Evolutionary conservation across 2,888 invertebrate genomes (phyloP).

Genomic region (Orthonychiurus folsomi): DNA sequence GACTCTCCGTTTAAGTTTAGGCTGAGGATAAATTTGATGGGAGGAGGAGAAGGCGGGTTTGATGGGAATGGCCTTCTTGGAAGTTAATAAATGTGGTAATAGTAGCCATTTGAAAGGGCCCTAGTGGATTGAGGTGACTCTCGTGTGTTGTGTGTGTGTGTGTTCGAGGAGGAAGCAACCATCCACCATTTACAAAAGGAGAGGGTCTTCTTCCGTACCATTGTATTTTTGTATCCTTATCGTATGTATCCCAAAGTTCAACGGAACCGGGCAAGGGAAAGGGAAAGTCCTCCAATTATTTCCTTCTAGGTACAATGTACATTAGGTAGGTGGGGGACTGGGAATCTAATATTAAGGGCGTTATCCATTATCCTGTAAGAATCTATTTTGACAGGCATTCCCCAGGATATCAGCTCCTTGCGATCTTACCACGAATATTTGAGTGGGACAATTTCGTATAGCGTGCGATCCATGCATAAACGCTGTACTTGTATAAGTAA

Average conservation of each 20-base stretch:
- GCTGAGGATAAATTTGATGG: constrained; percentile 14
- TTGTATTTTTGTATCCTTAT: neutral
- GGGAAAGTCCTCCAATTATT: no score
- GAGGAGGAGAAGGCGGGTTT: constrained; percentile 11
- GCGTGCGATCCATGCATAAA: no score
- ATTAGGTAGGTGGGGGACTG: no score
- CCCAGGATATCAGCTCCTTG: no score
- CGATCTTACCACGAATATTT: no score
- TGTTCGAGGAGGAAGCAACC: neutral
- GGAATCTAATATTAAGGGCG: no score
- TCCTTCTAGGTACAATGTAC: no score
- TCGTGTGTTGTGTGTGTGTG: no score
- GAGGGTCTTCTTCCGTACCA: neutral
- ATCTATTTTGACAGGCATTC: no score
- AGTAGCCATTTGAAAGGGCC: constrained; percentile 29
- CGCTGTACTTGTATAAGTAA: no score
- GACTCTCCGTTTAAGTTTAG: neutral
- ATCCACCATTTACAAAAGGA: neutral
- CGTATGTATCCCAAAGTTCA: neutral
- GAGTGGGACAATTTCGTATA: no score
- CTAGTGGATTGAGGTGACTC: constrained; percentile 19
- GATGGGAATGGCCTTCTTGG: constrained; percentile 6
- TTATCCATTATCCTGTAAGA: no score
- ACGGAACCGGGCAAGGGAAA: neutral
- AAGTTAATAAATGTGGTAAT: constrained; percentile 30